Evolutionary conservation across 2,113 vertebrate species (phyloP), one percentile per base, ranked within the genome.

Genomic region (Butorides virescens): DNA sequence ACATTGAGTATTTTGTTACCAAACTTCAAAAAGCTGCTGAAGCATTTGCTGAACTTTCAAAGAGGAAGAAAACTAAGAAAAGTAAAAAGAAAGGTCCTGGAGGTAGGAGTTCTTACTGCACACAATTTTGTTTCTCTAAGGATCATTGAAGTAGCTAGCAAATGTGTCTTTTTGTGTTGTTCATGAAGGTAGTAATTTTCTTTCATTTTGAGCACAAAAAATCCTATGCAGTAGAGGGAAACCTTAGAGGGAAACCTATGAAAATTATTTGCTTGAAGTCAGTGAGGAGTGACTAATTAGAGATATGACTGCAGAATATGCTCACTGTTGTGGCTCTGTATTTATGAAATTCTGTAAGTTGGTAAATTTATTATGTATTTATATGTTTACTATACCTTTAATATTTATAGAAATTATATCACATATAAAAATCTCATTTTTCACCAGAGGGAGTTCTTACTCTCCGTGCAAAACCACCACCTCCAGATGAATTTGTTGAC

Each of bases 11-110:
- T 97, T 99, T 99, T 92, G 98, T 99, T 88, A 99, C 98, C 85
- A 99, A 99, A 96, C 99, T 99, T 18, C 99, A 99, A 96, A 99
- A 99, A 96, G 99, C 99, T 5, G 99, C 99, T 2, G 99, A 99
- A 97, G 99, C 99, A 0, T 99, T 99, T 86, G 95, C 91, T 46
- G 99, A 99, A 75, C 99, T 99, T 37, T 98, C 98, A 13, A 99
- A 98, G 94, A 98, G 99, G 97, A 99, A 99, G 96, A 99, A 99
- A 97, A 95, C 74, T 11, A 99, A 99, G 93, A 99, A 99, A 81
- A 98, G 96, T 91, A 99, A 99, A 96, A 99, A 98, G 98, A 99
- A 98, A 97, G 98, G 98, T 21, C 99, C 99, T 11, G 99, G 99
- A 98, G 99, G 99, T 99, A 95, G 94, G 98, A 68, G 20, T 12